Conservation (phyloP, 1,140 invertebrate species). For the Drosophila navojoa region DNA sequence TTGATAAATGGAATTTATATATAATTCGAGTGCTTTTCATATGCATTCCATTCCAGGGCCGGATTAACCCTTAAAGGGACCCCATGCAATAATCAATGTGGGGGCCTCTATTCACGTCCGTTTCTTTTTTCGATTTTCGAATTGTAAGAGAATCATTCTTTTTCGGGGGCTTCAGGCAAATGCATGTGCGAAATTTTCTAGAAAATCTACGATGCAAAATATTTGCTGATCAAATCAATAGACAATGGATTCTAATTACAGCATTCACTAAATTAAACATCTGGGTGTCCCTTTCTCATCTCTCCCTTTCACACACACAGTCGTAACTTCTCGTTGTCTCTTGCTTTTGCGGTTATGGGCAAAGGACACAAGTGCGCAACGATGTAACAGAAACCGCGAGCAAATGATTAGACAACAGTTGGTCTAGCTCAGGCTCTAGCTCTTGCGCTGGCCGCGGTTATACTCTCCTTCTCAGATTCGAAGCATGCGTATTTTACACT, state of each 20-base stretch:
- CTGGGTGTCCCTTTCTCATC: background rate
- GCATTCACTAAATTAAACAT: background rate
- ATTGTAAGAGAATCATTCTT: too few species aligned
- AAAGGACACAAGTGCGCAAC: constrained; percentile 1
- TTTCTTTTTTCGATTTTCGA: too few species aligned
- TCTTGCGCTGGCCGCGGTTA: background rate
- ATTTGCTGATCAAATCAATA: background rate
- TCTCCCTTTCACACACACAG: background rate
- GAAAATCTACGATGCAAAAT: constrained; percentile 1
- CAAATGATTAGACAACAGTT: constrained; percentile 7
- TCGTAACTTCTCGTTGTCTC: too few species aligned
- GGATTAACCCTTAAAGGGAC: too few species aligned
- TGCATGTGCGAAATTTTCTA: background rate
- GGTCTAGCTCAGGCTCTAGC: too few species aligned
- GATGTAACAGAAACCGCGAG: constrained; percentile 1
- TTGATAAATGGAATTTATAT: too few species aligned
- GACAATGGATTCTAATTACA: background rate
- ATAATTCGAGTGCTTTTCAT: too few species aligned
- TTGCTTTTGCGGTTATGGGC: background rate
- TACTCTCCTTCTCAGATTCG: constrained; percentile 3
- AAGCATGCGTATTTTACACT: constrained; percentile 56
- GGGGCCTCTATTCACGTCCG: too few species aligned
- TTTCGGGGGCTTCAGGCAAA: too few species aligned
- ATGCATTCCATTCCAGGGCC: too few species aligned
- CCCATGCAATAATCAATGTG: too few species aligned